Percentiles rank a stretch among this genome's conserved stretches.
Conservation (phyloP, 1,140 invertebrate genomes). For the Catajapyx aquilonaris region DNA sequence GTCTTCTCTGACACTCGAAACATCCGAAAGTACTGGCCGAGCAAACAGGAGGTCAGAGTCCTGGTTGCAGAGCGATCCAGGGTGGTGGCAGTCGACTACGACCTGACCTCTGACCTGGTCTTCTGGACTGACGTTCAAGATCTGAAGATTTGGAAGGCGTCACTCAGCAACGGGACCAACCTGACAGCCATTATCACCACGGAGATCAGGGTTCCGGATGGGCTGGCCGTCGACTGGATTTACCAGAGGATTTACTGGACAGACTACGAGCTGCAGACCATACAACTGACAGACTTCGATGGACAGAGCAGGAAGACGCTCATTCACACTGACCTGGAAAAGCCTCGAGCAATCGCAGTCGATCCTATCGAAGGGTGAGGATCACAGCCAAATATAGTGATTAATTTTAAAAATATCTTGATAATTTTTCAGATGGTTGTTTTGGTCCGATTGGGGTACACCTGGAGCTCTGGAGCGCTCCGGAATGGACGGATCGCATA, state of each 20-base stretch:
- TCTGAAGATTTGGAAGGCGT: slow-evolving; percentile 24
- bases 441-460: slow-evolving; percentile 33
- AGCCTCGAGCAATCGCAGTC: slow-evolving; percentile 35
- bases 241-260: slow-evolving; percentile 38
- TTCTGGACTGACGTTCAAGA: slow-evolving; percentile 33
- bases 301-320: slow-evolving; percentile 22
- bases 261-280: slow-evolving; percentile 27
- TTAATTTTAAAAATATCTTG: background rate
- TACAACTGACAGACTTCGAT: slow-evolving; percentile 24
- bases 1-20: background rate
- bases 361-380: slow-evolving; percentile 31
- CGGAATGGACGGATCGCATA: slow-evolving; percentile 34
- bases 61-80: background rate
- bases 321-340: slow-evolving; percentile 26
- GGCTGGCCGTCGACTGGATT: slow-evolving; percentile 39
- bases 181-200: slow-evolving; percentile 19
- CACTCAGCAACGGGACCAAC: slow-evolving; percentile 19
- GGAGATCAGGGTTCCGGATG: slow-evolving; percentile 28
- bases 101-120: slow-evolving; percentile 24
- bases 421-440: slow-evolving; percentile 22
- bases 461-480: slow-evolving; percentile 31
- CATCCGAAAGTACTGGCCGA: background rate
- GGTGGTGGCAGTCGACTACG: slow-evolving; percentile 23
- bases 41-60: background rate
- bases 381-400: background rate